These are phyloP conservation scores for Rissa tridactyla DNA, from an alignment of 2,113 vertebrate species.

Conservation along the genomic window DNA sequence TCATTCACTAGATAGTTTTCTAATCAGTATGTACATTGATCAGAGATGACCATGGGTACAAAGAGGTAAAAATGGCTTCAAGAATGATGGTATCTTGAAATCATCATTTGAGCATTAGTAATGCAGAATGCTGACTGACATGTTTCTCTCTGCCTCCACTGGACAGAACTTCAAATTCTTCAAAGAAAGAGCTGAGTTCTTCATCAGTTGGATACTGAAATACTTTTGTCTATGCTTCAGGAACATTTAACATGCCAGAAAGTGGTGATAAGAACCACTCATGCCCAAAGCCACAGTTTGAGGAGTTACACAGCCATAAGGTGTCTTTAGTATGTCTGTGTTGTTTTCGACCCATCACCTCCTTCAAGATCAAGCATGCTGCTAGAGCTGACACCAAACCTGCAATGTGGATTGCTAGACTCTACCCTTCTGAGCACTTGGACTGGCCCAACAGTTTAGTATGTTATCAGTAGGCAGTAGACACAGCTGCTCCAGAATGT, in stretches of 20 bases:
- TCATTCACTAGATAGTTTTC: background rate
- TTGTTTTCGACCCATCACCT: background rate
- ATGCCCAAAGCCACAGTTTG: background rate
- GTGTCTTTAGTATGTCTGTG: background rate
- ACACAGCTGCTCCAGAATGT: background rate
- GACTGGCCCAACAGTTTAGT: background rate
- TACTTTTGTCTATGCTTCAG: background rate
- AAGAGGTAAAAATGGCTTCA: background rate
- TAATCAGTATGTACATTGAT: background rate
- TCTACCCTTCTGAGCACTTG: background rate
- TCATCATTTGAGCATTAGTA: background rate
- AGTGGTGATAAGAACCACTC: background rate
- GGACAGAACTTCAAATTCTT: background rate
- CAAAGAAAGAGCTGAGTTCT: background rate
- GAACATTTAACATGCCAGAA: background rate
- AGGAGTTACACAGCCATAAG: background rate
- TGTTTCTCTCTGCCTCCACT: background rate
- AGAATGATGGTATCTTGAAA: background rate
- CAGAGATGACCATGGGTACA: background rate
- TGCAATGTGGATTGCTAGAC: background rate
- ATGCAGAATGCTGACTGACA: background rate
- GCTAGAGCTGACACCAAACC: background rate
- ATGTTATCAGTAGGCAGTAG: background rate
- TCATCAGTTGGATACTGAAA: background rate
- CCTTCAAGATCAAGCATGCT: background rate